phyloP scores from a whole-genome alignment of 2,888 invertebrate species.

The Zaprionus lineosus region DNA sequence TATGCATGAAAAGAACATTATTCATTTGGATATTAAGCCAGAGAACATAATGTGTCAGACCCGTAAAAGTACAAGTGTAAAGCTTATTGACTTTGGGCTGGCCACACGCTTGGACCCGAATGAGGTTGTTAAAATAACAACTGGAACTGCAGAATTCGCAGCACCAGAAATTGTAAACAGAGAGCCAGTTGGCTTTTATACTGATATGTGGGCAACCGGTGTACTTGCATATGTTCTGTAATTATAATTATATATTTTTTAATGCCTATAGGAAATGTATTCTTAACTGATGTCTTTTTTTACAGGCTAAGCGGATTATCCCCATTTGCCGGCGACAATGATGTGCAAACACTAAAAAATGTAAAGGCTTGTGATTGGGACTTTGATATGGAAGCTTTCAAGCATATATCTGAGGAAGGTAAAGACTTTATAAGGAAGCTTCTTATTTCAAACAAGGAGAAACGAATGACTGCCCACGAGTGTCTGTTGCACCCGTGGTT shows the following conservation, averaged over 20 bases:
- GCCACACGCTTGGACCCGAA: constrained; percentile 99
- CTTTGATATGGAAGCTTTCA: constrained; percentile 98
- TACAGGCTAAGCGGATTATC: constrained; percentile 96
- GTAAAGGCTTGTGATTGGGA: constrained; percentile 99
- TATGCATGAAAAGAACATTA: constrained; percentile 99
- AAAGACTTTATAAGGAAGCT: constrained; percentile 98
- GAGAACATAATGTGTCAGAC: constrained; percentile 99
- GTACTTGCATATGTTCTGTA: constrained; percentile 98
- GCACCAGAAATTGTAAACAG: constrained; percentile 99
- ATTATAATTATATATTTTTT: constrained; percentile 67
- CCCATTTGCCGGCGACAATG: constrained; percentile 99
- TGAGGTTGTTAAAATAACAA: constrained; percentile 99
- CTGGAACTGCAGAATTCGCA: constrained; percentile 99
- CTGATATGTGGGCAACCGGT: constrained; percentile 99
- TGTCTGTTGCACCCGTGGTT: constrained; percentile 98
- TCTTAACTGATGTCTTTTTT: background rate
- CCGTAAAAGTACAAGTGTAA: constrained; percentile 95
- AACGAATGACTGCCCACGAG: constrained; percentile 99
- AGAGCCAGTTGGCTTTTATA: constrained; percentile 99
- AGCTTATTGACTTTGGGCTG: constrained; percentile 99
- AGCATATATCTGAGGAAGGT: constrained; percentile 96
- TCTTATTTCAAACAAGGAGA: constrained; percentile 96
- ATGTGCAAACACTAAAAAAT: constrained; percentile 98
- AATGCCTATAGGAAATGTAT: no score
- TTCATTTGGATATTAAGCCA: constrained; percentile 97